Evolutionary conservation across 2,888 invertebrate genomes (phyloP), one percentile per base, ranked within the genome.

Genomic region (Mythimna pallens): DNA sequence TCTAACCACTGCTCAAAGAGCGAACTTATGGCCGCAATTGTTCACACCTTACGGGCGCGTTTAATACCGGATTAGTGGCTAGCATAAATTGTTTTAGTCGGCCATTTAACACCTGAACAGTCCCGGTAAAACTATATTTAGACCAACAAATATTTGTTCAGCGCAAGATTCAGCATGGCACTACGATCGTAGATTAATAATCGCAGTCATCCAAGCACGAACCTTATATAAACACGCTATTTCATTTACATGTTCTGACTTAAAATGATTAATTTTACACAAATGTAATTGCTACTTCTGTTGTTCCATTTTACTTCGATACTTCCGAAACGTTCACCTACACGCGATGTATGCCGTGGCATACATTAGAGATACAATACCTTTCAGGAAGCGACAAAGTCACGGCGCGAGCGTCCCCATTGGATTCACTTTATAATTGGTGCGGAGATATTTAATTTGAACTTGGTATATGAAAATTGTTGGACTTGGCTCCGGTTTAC

Each of bases 281-380:
- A 65, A 76, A 74, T 67, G 65, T 76, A 75, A 79, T 64, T 65
- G 65, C 52, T 82, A 72, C 62, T 83, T 62, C 63, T 80, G 70
- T 73, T 78, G 81, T 74, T 76, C 78, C 54, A 76, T 73, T 70
- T 71, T 59, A 65, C 65, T 70, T 58, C 58, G 59, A 64, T 66
- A 73, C 78, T 84, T 86, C 81, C 84, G 82, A 86, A 84, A 73
- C 68, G 43, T 70, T 71, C 40, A 64, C 14, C 25, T 40, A 63
- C 79, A 84, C 86, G 84, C 84, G 57, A 81, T 75, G 22, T 72
- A 47, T 80, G 58, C 69, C 43, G 80, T 72, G 76, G 76, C 71
- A 74, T 86, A 76, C 67, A 83, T 82, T 74, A 85, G n/a, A 80
- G 64, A 82, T 63, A 71, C 57, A 64, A 67, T 54, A 55, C 4